Percentiles rank a stretch among this genome's conserved stretches.
phyloP scores from a whole-genome alignment of 1,140 invertebrate species.

The Condylostylus longicornis region DNA sequence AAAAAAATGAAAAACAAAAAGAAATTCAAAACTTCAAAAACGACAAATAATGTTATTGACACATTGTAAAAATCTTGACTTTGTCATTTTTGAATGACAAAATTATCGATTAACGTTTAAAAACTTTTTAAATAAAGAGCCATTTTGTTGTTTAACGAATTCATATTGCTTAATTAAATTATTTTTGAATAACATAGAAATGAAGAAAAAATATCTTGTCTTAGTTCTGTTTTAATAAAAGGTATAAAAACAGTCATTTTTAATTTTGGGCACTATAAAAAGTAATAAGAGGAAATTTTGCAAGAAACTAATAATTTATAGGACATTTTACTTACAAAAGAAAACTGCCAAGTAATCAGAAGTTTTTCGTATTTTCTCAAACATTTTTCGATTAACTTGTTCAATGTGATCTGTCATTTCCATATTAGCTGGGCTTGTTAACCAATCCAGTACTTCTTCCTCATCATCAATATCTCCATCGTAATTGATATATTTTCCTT shows the following conservation, averaged over 20 bases:
- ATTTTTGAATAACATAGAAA: too few species aligned
- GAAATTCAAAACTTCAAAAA: too few species aligned
- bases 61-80: too few species aligned
- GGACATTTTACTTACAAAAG: slow-evolving; percentile 88
- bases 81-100: too few species aligned
- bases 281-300: not conserved
- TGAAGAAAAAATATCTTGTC: too few species aligned
- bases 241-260: slow-evolving; percentile 3
- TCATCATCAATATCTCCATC: slow-evolving; percentile 87
- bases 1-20: too few species aligned
- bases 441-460: slow-evolving; percentile 84
- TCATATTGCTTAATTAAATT: too few species aligned
- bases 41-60: too few species aligned
- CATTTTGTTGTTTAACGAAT: too few species aligned
- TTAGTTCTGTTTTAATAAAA: not conserved
- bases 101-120: too few species aligned
- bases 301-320: not conserved
- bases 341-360: slow-evolving; percentile 88
- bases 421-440: slow-evolving; percentile 89
- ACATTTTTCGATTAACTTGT: slow-evolving; percentile 84
- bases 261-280: too few species aligned
- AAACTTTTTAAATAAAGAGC: too few species aligned
- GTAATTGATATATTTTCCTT: slow-evolving; percentile 75
- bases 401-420: slow-evolving; percentile 87
- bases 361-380: slow-evolving; percentile 76